These are phyloP conservation scores for Drosophila ezoana DNA, from an alignment of 2,888 invertebrate species.

Conservation along the genomic window DNA sequence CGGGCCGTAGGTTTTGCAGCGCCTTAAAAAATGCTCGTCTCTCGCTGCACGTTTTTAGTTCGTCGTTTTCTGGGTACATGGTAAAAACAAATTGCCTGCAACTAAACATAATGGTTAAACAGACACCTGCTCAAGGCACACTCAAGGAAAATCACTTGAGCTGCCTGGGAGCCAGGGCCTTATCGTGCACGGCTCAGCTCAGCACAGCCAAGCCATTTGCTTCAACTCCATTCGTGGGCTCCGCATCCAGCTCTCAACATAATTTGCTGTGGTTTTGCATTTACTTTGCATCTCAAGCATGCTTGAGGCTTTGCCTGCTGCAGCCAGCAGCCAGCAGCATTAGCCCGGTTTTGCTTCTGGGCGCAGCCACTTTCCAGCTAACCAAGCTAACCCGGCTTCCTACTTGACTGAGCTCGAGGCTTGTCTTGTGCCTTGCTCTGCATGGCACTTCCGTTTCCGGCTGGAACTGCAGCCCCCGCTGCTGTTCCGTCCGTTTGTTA, in stretches of 20 bases:
- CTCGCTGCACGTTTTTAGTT: constrained; percentile 17
- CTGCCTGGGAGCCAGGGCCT: constrained; percentile 34
- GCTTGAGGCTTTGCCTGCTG: constrained; percentile 62
- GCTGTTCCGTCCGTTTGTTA: constrained; percentile 51
- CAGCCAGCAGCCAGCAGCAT: constrained; percentile 43
- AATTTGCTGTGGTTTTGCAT: constrained; percentile 81
- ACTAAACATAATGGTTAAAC: constrained; percentile 80
- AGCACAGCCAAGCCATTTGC: constrained; percentile 40
- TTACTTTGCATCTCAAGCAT: constrained; percentile 76
- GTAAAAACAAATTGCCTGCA: constrained; percentile 78
- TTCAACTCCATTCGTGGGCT: constrained; percentile 38
- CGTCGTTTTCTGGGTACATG: constrained; percentile 43
- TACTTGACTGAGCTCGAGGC: constrained; percentile 44
- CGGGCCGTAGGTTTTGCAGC: constrained; percentile 39
- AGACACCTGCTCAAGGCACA: constrained; percentile 75
- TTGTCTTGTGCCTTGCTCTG: constrained; percentile 54
- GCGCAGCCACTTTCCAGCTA: constrained; percentile 25
- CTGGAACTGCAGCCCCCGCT: constrained; percentile 31
- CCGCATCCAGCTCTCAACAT: constrained; percentile 63
- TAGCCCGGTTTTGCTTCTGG: constrained; percentile 41
- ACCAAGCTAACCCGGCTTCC: constrained; percentile 22
- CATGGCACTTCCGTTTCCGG: constrained; percentile 70
- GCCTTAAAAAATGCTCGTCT: constrained; percentile 39
- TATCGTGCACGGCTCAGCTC: constrained; percentile 30
- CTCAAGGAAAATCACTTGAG: constrained; percentile 76